A percentile compares a stretch with the other conserved stretches of the same genome.
phyloP scores from a whole-genome alignment of 2,113 vertebrate genomes.

The Naja naja region DNA sequence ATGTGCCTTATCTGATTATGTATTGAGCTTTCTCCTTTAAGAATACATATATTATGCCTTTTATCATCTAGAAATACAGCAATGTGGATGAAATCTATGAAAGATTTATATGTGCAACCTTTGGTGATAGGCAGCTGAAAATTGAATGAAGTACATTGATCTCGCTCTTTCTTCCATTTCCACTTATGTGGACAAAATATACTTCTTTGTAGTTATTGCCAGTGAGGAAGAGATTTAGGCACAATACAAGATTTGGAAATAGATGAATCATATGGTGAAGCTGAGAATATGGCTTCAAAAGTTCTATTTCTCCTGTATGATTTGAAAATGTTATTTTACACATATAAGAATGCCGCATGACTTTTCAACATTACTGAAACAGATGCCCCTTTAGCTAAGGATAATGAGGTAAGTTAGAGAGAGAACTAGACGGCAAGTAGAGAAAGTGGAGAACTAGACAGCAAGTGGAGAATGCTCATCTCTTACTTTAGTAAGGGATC shows the following conservation, averaged over 20 bases:
- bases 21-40: neutral
- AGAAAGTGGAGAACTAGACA: neutral
- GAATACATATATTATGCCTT: neutral
- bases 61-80: neutral
- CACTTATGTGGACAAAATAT: neutral
- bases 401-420: neutral
- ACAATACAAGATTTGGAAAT: neutral
- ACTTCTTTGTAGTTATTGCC: neutral
- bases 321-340: neutral
- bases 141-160: neutral
- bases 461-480: neutral
- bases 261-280: neutral
- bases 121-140: neutral
- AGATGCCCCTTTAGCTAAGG: neutral
- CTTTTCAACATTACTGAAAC: neutral
- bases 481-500: neutral
- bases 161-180: neutral
- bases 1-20: neutral
- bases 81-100: neutral
- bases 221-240: neutral
- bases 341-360: neutral
- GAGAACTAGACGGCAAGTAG: neutral
- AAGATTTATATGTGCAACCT: neutral
- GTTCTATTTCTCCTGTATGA: neutral
- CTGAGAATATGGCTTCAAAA: neutral